A percentile compares a stretch with the other conserved stretches of the same genome.
Conservation (phyloP, 1,140 invertebrate species). For the Tetraneura akinire region DNA sequence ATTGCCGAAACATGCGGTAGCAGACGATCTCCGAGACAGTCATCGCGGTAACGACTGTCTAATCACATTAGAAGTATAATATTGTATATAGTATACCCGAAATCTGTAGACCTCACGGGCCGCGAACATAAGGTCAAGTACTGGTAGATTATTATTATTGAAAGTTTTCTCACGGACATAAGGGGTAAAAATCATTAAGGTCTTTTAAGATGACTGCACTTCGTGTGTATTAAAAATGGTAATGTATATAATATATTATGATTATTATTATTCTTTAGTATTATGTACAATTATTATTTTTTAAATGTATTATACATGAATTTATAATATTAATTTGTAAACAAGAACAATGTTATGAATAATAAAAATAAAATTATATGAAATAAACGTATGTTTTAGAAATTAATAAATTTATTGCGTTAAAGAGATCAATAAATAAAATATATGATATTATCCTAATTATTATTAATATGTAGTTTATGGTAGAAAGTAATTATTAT, state of each 20-base stretch:
- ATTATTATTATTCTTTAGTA: no score
- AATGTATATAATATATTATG: no score
- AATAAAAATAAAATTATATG: no score
- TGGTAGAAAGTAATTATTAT: background rate
- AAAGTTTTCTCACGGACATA: slow-evolving; percentile 11
- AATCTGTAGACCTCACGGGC: background rate
- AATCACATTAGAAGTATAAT: background rate
- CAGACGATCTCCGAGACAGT: background rate
- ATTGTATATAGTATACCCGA: background rate
- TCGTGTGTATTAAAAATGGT: background rate
- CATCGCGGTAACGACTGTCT: background rate
- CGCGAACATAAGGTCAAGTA: slow-evolving; percentile 21
- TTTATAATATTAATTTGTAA: no score
- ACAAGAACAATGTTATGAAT: no score
- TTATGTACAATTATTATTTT: no score
- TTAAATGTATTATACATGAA: no score
- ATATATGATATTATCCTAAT: no score
- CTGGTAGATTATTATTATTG: slow-evolving; percentile 25
- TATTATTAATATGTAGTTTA: no score
- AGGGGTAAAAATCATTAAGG: slow-evolving; percentile 35
- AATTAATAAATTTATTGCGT: no score
- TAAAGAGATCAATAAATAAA: no score
- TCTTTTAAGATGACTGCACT: background rate
- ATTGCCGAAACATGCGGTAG: background rate
- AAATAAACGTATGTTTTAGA: no score